Evolutionary conservation across 2,888 invertebrate species (phyloP).

Genomic region (Prostheceraeus crozeri): DNA sequence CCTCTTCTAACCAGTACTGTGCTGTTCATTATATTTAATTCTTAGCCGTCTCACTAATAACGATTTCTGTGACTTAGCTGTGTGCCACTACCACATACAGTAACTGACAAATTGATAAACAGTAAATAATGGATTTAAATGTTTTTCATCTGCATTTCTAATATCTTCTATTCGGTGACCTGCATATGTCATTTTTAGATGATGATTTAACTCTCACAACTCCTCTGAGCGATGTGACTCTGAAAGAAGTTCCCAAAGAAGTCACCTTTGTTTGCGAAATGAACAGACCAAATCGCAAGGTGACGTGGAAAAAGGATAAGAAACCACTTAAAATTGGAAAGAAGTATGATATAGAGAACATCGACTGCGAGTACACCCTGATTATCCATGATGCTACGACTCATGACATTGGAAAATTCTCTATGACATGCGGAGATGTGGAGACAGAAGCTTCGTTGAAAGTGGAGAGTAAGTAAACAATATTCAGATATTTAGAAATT

Average conservation of each 20-base stretch:
- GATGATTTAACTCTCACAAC: background rate
- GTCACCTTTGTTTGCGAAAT: constrained; percentile 70
- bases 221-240: background rate
- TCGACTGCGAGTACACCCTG: constrained; percentile 32
- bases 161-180: too few relatives aligned
- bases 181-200: too few relatives aligned
- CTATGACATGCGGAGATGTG: constrained; percentile 39
- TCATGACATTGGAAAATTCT: constrained; percentile 42
- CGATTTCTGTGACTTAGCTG: too few relatives aligned
- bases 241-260: constrained; percentile 41
- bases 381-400: constrained; percentile 42
- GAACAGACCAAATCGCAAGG: constrained; percentile 69
- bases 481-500: too few relatives aligned
- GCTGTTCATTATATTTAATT: too few relatives aligned
- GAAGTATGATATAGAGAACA: constrained; percentile 11
- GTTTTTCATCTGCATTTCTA: too few relatives aligned
- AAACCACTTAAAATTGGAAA: constrained; percentile 39
- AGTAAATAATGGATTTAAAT: too few relatives aligned
- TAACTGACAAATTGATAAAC: too few relatives aligned
- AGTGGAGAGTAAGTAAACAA: constrained; percentile 42
- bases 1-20: too few relatives aligned
- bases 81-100: too few relatives aligned
- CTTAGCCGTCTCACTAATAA: too few relatives aligned
- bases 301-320: constrained; percentile 67
- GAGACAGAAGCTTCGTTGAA: constrained; percentile 41